Conservation (phyloP, 2,888 invertebrate genomes). For the Pseudococcus jackbeardsleyi region DNA sequence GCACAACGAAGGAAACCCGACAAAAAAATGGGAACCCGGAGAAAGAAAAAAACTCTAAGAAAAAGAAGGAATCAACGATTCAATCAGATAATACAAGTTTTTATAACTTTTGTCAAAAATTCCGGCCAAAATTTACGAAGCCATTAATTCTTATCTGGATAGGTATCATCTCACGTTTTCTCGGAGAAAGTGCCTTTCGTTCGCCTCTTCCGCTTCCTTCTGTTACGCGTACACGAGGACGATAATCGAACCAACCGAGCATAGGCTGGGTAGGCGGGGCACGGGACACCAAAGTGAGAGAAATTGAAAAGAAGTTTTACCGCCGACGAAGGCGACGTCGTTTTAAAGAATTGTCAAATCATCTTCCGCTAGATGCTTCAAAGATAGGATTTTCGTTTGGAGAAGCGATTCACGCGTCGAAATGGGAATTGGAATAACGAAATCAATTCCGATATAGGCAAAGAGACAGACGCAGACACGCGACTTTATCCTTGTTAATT, state of each 20-base stretch:
- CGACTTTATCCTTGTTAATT: slow-evolving; percentile 32
- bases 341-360: slow-evolving; percentile 38
- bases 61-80: slow-evolving; percentile 26
- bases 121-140: slow-evolving; percentile 36
- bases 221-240: neutral
- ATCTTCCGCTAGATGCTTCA: neutral
- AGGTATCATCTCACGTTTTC: slow-evolving; percentile 51
- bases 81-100: slow-evolving; percentile 50
- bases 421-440: neutral
- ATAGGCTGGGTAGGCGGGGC: neutral
- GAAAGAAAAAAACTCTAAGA: neutral
- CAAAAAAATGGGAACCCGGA: neutral
- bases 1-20: neutral
- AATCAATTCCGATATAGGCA: neutral
- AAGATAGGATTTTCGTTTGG: slow-evolving; percentile 14
- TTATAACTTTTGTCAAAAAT: slow-evolving; percentile 47
- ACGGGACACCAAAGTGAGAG: neutral
- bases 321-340: neutral
- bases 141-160: slow-evolving; percentile 37
- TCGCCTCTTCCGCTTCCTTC: neutral
- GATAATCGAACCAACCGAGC: neutral
- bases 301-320: neutral
- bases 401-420: neutral
- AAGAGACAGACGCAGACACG: neutral
- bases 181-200: neutral